A percentile compares a stretch with the other conserved stretches of the same genome.
Evolutionary conservation across 2,888 invertebrate genomes (phyloP).

Genomic region (Xestobium rufovillosum): DNA sequence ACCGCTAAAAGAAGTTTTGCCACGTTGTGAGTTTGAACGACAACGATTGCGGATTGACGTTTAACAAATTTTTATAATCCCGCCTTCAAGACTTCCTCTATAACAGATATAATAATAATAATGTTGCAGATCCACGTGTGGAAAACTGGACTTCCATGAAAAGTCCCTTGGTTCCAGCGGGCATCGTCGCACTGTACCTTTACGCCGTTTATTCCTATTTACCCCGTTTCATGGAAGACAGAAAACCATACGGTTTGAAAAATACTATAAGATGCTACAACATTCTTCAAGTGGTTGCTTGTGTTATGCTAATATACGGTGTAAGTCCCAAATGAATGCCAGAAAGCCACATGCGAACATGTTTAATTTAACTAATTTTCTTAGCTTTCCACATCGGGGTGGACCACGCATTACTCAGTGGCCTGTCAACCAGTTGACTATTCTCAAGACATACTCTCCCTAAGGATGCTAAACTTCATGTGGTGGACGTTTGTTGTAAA

Average conservation of each 20-base stretch:
- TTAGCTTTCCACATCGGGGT: slow-evolving; percentile 59
- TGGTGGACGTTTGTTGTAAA: slow-evolving; percentile 62
- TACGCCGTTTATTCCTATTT: slow-evolving; percentile 46
- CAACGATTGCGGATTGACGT: too few relatives aligned
- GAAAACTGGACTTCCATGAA: slow-evolving; percentile 49
- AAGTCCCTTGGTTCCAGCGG: slow-evolving; percentile 43
- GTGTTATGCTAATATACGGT: slow-evolving; percentile 59
- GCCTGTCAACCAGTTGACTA: slow-evolving; percentile 67
- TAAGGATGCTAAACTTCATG: slow-evolving; percentile 46
- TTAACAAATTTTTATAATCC: too few relatives aligned
- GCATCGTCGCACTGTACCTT: slow-evolving; percentile 45
- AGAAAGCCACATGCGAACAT: too few relatives aligned
- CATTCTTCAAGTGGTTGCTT: slow-evolving; percentile 66
- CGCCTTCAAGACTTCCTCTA: too few relatives aligned
- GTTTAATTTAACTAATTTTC: too few relatives aligned
- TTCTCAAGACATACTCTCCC: slow-evolving; percentile 52
- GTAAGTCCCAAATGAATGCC: slow-evolving; percentile 45
- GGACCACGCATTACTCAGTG: slow-evolving; percentile 53
- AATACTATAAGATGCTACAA: slow-evolving; percentile 68
- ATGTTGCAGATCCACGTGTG: slow-evolving; percentile 44
- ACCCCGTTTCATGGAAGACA: slow-evolving; percentile 60
- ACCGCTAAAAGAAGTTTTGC: too few relatives aligned
- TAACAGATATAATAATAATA: too few relatives aligned
- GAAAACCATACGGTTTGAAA: slow-evolving; percentile 59
- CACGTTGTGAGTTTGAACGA: too few relatives aligned